Conservation (phyloP, 35 echinoderm and acorn worm species). For the Nesometra sesokonis region DNA sequence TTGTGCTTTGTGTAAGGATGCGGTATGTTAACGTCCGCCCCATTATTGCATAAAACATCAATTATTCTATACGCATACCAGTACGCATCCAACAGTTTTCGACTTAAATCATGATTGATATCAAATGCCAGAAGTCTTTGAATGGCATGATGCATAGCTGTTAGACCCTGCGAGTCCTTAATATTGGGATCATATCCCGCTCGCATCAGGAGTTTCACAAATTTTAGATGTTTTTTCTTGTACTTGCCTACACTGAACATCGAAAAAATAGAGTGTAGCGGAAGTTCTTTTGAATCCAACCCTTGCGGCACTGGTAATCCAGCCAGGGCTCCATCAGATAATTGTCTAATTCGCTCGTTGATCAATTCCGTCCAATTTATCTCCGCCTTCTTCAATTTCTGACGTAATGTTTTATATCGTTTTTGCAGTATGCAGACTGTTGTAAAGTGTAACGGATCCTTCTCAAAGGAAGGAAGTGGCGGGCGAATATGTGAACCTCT, state of each 20-base stretch:
- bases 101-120: not conserved
- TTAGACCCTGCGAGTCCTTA: not conserved
- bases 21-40: not conserved
- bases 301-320: not conserved
- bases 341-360: not conserved
- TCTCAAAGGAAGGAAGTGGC: not conserved
- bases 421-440: not conserved
- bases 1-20: not conserved
- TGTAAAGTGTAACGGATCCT: not conserved
- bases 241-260: not conserved
- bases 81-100: not conserved
- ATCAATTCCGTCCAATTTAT: not conserved
- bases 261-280: not conserved
- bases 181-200: not conserved
- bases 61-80: not conserved
- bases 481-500: not conserved
- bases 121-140: not conserved
- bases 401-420: not conserved
- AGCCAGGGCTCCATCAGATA: not conserved
- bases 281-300: not conserved
- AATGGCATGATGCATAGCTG: not conserved
- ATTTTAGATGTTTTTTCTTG: not conserved
- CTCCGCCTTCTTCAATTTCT: not conserved
- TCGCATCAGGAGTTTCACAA: not conserved
- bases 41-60: not conserved